These are phyloP conservation scores for Myzus persicae DNA, from an alignment of 1,140 invertebrate species.

Conservation along the genomic window DNA sequence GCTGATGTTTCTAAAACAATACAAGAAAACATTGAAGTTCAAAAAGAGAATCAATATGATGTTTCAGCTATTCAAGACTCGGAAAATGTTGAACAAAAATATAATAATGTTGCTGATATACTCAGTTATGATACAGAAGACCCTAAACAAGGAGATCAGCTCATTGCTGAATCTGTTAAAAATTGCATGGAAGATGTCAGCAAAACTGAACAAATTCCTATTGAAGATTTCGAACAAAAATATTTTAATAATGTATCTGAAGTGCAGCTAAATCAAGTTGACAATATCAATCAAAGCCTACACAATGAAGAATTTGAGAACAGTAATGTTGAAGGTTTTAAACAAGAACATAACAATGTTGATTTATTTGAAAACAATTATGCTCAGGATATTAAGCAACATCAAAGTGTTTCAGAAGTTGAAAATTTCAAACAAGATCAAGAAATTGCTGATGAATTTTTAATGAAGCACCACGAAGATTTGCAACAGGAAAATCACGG, in stretches of 20 bases:
- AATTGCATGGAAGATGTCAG: background rate
- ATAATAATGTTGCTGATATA: background rate
- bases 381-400: background rate
- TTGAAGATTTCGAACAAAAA: background rate
- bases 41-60: background rate
- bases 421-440: slow-evolving; percentile 10
- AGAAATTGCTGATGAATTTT: background rate
- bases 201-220: background rate
- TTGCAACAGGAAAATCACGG: background rate
- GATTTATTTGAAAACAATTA: background rate
- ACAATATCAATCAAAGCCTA: background rate
- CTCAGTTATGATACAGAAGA: background rate
- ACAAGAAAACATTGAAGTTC: background rate
- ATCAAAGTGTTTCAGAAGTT: background rate
- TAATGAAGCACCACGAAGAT: background rate
- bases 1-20: background rate
- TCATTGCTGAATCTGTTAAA: background rate
- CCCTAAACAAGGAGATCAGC: background rate
- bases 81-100: background rate
- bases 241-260: background rate
- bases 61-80: background rate
- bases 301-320: background rate
- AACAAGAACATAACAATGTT: background rate
- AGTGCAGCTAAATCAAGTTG: background rate
- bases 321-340: background rate